phyloP scores from a whole-genome alignment of 2,797 vertebrate species.

The Malurus splendens region DNA sequence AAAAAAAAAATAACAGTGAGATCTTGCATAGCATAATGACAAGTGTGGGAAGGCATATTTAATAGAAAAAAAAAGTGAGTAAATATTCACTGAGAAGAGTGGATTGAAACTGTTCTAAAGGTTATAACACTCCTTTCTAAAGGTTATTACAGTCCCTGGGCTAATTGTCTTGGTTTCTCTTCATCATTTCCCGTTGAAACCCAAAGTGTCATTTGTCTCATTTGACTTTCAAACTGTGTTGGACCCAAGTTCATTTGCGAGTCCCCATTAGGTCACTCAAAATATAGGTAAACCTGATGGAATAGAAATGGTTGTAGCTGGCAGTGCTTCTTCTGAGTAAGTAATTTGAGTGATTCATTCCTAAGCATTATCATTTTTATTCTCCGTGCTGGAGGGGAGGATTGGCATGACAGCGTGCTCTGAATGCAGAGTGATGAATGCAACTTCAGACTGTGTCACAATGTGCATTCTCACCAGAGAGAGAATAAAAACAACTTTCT shows the following conservation, averaged over 20 bases:
- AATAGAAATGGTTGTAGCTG: neutral
- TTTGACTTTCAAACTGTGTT: neutral
- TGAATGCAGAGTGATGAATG: neutral
- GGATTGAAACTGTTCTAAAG: neutral
- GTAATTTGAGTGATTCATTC: conserved; percentile 19
- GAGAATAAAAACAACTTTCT: neutral
- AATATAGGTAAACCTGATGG: neutral
- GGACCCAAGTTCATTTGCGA: neutral
- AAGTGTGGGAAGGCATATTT: conserved; percentile 7
- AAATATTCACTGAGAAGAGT: neutral
- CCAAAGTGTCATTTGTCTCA: neutral
- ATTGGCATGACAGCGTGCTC: neutral
- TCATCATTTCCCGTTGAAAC: neutral
- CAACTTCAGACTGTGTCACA: neutral
- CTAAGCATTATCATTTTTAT: neutral
- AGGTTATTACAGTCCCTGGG: neutral
- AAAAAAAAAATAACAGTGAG: neutral
- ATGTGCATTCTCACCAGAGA: neutral
- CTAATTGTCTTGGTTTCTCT: neutral
- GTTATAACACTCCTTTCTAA: neutral
- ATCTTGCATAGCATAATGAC: neutral
- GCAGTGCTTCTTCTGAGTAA: neutral
- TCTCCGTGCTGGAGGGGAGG: neutral
- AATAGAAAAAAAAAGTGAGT: neutral
- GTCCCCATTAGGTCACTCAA: neutral